Conservation (phyloP, 2,797 vertebrate genomes). For the Mormyrus proboscirostris region DNA sequence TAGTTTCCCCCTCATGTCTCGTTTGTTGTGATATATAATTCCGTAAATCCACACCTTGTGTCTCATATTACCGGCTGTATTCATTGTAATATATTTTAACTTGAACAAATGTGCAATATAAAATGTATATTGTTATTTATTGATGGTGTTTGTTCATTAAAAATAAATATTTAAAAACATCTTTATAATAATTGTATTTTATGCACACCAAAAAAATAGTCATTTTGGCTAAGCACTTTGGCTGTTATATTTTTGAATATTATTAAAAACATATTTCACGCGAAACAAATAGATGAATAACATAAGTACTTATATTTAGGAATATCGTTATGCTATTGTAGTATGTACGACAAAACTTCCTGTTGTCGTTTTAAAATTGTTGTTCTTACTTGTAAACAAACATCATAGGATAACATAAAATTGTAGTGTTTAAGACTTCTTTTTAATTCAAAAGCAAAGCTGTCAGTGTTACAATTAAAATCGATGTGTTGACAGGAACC, state of each 20-base stretch:
- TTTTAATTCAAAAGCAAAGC: conserved; percentile 11
- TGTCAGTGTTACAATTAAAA: conserved; percentile 36
- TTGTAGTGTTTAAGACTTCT: not conserved
- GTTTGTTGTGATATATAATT: conserved; percentile 86
- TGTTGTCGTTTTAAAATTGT: not conserved
- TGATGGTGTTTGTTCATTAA: conserved; percentile 99
- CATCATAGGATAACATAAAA: not conserved
- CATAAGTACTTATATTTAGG: not conserved
- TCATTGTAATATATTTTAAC: conserved; percentile 98
- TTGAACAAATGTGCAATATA: conserved; percentile 98
- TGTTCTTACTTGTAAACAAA: not conserved
- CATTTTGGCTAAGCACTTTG: not conserved
- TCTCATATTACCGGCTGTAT: conserved; percentile 97
- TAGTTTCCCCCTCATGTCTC: conserved; percentile 78
- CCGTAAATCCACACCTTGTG: conserved; percentile 91
- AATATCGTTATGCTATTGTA: not conserved
- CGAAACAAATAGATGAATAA: not conserved
- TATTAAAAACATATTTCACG: not conserved
- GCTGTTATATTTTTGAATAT: conserved; percentile 2
- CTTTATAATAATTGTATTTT: conserved; percentile 42
- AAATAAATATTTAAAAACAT: conserved; percentile 90
- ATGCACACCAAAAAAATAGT: conserved; percentile 6
- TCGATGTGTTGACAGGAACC: conserved; percentile 68
- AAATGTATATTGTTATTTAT: conserved; percentile 99
- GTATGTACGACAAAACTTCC: not conserved